These are phyloP conservation scores for Micrastur ruficollis DNA, from an alignment of 2,797 vertebrate species.

Conservation along the genomic window DNA sequence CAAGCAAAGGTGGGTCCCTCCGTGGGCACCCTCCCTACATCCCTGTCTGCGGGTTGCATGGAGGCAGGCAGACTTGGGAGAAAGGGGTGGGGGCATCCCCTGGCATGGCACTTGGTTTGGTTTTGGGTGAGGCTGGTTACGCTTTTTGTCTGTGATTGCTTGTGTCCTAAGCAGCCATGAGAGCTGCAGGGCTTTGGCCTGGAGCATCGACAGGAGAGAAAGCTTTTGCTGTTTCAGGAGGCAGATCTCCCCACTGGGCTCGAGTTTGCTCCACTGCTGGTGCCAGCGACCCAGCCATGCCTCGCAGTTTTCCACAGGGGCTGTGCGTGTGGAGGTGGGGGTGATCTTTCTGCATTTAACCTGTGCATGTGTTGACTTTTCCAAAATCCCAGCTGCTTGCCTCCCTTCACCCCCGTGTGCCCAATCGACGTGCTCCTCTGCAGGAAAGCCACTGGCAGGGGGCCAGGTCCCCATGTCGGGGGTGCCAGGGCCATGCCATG, in stretches of 20 bases:
- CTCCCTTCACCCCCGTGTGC: background rate
- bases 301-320: background rate
- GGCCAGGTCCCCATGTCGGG: accelerated
- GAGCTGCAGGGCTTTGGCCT: background rate
- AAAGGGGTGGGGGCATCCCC: accelerated
- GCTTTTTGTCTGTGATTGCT: background rate
- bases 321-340: background rate
- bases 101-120: background rate
- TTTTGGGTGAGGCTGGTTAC: background rate
- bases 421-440: background rate
- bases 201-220: accelerated
- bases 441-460: background rate
- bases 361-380: accelerated
- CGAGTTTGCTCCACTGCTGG: no score
- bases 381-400: background rate
- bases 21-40: accelerated
- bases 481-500: background rate
- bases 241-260: background rate
- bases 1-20: background rate
- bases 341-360: background rate
- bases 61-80: background rate
- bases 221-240: background rate
- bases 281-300: accelerated
- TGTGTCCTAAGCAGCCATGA: accelerated
- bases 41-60: accelerated